phyloP scores from a whole-genome alignment of 2,888 invertebrate genomes.

The Pristionchus japonicus region DNA sequence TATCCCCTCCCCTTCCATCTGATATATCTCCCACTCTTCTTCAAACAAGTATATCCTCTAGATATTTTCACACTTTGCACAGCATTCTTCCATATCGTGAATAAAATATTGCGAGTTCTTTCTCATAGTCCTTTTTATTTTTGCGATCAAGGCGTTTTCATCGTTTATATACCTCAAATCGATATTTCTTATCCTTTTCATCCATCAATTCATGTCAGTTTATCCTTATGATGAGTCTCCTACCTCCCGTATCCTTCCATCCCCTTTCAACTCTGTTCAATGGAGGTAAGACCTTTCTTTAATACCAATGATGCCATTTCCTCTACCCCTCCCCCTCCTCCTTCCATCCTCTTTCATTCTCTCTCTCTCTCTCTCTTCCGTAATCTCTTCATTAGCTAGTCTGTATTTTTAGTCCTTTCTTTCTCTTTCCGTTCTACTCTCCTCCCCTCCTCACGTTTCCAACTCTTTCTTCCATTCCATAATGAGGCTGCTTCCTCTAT shows the following conservation, averaged over 20 bases:
- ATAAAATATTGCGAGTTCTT: neutral
- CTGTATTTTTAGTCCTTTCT: neutral
- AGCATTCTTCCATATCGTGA: neutral
- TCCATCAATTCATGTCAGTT: neutral
- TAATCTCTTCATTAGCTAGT: slow-evolving; percentile 1
- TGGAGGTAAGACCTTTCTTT: neutral
- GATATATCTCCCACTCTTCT: neutral
- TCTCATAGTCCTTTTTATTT: neutral
- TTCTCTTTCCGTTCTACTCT: slow-evolving; percentile 16
- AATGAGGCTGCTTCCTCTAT: neutral
- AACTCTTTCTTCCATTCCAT: neutral
- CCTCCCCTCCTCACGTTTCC: slow-evolving; percentile 6
- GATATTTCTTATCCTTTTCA: neutral
- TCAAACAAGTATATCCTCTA: neutral
- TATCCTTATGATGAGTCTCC: neutral
- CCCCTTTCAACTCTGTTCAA: neutral
- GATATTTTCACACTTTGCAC: slow-evolving; percentile 1
- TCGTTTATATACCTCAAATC: neutral
- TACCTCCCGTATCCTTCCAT: neutral
- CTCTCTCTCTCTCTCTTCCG: too few species aligned
- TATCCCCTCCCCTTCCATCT: slow-evolving; percentile 14
- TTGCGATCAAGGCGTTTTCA: neutral
- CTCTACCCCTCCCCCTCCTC: neutral
- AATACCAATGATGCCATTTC: neutral
- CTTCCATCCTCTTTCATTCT: neutral